Base-by-base conservation (phyloP, 2,797 vertebrate genomes). In the Cyclopterus lumpus region DNA sequence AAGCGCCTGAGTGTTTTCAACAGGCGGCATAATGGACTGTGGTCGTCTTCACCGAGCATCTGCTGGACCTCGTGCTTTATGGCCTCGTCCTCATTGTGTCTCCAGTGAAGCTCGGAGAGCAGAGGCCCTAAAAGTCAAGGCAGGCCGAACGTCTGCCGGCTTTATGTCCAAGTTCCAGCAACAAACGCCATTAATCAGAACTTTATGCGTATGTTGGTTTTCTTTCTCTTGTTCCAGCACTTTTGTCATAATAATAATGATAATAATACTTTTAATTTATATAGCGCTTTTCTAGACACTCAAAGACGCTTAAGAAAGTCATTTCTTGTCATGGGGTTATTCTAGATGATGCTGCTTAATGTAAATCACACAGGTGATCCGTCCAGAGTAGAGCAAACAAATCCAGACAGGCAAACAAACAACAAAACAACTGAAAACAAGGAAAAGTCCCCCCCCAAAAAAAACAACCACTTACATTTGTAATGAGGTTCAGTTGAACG, bases 61-160 rank as follows among this genome's bases (percentile, higher is more conserved):
- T 93, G 92, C 82, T 89, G 84, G 86, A 87, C 75, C 66, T 73
- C 38, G 30, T 87, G 89, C 79, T 94, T 95, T 93, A 95, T 83
- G 77, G 83, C 79, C 65, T 8, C 34, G 2, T 86, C 71, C 73
- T 79, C 73, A 88, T 88, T 90, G 89, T 89, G 84, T 89, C 80
- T 85, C 32, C 55, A 74, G 69, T 49, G 74, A 81, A 77, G 84
- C 84, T 67, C 30, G 66, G 76, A 70, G 77, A 86, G 83, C 3
- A 1, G 77, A 69, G 74, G 69, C 68, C 69, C 16, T 15, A 57
- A 63, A 74, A 81, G 72, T 67, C 61, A 20, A 73, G 58, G 75
- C 72, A 76, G 80, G 76, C 63, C 16, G 8, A 16, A 77, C 6
- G 84, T 83, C 85, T 86, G 78, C 62, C 16, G 5, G 16, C 9